Base-by-base conservation (phyloP, 2,797 vertebrate genomes). In the Phoeniculus purpureus region DNA sequence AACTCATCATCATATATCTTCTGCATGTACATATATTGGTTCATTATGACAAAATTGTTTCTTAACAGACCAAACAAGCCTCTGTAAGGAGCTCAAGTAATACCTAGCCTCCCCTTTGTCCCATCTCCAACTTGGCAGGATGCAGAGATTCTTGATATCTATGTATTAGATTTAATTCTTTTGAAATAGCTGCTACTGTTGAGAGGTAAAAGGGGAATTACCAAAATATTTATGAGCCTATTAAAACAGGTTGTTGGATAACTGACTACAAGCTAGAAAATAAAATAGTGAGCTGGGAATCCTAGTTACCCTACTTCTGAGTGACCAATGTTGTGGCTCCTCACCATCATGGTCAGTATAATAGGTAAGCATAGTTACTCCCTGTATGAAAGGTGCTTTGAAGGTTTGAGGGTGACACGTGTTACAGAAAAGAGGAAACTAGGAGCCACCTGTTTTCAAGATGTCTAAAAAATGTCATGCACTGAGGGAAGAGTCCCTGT, bases 381-480 rank as follows among this genome's bases (percentile, higher is more conserved):
- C 31, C 43, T 4, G 1, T 56, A 8, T 10, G 61, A 51, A 85
- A 74, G 18, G 29, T 71, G 15, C 23, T 80, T 87, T 25, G 6
- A 58, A 62, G 52, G 19, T 68, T 78, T 86, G 47, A n/a, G 19
- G 50, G 27, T 0, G 0, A 43, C 7, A 1, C 2, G 0, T 25
- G 7, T 43, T 81, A 25, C 4, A 8, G 43, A 64, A 80, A 23
- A 71, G 12, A 72, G 43, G 51, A 23, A 64, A 25, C 47, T 25
- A 50, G 32, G 0, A 3, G 32, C 54, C 60, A 19, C 27, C 18
- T n/a, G 6, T 58, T 79, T 56, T 64, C 43, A 79, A 37, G 58
- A 71, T 0, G 0, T 22, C 12, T 2, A 26, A 29, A 64, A 77
- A 64, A 23, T 7, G 6, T n/a, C n/a, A 3, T 3, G 6, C 7